Base-by-base conservation (phyloP, 2,113 vertebrate genomes). In the Ascaphus truei region DNA sequence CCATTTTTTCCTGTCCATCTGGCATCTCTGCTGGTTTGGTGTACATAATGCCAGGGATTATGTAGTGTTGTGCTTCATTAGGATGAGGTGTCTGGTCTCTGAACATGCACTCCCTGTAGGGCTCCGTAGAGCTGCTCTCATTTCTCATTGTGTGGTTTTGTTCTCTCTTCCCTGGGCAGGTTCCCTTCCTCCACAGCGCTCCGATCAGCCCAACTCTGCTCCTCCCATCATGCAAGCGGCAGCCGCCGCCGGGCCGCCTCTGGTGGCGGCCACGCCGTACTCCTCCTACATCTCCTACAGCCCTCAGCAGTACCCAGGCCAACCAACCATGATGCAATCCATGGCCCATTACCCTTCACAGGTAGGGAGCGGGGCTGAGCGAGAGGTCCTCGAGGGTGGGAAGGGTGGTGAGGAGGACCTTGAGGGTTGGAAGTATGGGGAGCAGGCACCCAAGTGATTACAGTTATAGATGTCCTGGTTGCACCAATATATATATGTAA, bases 261-360 rank as follows among this genome's bases (percentile, higher is more conserved):
- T 94, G 1, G 85, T 96, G 59, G 94, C 95, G 3, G 93, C 93
- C 0, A 93, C 93, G 1, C 93, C 93, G 1, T 96, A 95, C 26
- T 92, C 91, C 62, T 88, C 92, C 18, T 96, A 95, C 77, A 90
- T 96, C 71, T 93, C 92, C 68, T 96, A 95, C 75, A 93, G 86
- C 75, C 93, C 93, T 3, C 93, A 92, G 84, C 93, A 94, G 80
- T 95, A 93, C 65, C 73, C 91, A 20, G 92, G 92, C 74, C 93
- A 94, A 81, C 94, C 93, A 39, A 85, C 85, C 23, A 84, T 96
- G 87, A 90, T 96, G 79, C 92, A 93, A 77, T 84, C 93, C 57
- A 94, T 96, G 93, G 76, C 91, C 1, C 90, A 94, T 43, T 96
- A 95, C 68, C 83, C 91, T 4, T 93, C 92, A 36, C 94, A 94